Conservation (phyloP, 2,888 invertebrate species). For the Latrodectus hesperus region DNA sequence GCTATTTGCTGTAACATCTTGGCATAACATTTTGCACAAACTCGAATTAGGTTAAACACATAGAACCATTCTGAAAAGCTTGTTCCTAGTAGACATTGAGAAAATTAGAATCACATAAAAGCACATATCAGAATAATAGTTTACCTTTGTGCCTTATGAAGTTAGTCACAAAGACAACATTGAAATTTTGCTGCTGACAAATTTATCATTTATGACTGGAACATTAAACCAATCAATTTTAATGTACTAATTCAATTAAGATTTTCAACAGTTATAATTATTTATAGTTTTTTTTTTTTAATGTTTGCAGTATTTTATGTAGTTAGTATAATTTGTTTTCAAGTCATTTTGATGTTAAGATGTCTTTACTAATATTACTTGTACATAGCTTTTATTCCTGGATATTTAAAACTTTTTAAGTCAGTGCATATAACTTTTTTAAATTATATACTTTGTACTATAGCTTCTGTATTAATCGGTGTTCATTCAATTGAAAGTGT, state of each 20-base stretch:
- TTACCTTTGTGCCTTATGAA: conserved; percentile 62
- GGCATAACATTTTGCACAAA: neutral
- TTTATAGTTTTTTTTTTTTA: no score
- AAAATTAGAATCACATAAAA: conserved; percentile 38
- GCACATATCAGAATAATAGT: conserved; percentile 61
- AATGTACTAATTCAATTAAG: neutral
- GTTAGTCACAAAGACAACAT: conserved; percentile 42
- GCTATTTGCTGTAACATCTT: neutral
- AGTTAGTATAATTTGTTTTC: no score
- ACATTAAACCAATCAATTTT: neutral
- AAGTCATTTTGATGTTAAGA: no score
- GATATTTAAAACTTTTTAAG: no score
- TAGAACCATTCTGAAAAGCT: conserved; percentile 23
- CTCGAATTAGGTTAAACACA: conserved; percentile 5
- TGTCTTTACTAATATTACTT: no score
- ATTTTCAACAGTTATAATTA: neutral
- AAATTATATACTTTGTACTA: no score
- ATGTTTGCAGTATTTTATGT: neutral
- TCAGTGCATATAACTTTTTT: no score
- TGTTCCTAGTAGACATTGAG: conserved; percentile 51
- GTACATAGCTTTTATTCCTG: no score
- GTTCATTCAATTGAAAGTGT: no score
- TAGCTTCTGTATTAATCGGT: no score
- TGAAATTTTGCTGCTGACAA: neutral
- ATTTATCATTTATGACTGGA: neutral